Percentiles rank a stretch among this genome's conserved stretches.
phyloP scores from a whole-genome alignment of 2,888 invertebrate species.

The Xestia ashworthii region DNA sequence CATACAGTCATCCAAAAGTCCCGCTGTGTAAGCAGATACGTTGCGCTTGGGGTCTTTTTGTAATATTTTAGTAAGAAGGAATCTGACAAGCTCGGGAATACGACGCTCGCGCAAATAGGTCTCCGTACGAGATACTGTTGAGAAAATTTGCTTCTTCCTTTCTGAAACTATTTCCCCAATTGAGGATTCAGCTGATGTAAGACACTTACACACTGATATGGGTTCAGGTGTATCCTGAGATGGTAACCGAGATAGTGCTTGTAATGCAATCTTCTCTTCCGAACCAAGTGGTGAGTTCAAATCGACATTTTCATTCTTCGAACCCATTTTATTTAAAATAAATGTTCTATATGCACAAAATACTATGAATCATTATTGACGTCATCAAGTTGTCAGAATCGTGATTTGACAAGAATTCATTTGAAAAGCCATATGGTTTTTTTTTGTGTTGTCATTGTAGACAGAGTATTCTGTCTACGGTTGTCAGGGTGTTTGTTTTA shows the following conservation, averaged over 20 bases:
- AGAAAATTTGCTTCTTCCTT: constrained; percentile 77
- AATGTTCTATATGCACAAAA: neutral
- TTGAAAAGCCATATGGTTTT: too few relatives aligned
- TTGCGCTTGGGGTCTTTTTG: constrained; percentile 71
- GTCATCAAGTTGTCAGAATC: neutral
- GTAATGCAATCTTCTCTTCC: neutral
- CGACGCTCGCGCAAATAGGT: constrained; percentile 82
- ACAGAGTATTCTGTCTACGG: too few relatives aligned
- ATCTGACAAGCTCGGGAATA: constrained; percentile 84
- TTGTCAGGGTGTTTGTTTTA: too few relatives aligned
- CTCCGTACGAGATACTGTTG: constrained; percentile 81
- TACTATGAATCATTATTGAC: neutral
- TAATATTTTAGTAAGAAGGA: constrained; percentile 82
- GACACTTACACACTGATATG: constrained; percentile 78
- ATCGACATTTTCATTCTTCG: too few relatives aligned
- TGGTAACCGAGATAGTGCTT: constrained; percentile 34
- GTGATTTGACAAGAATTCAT: neutral
- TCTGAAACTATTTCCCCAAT: constrained; percentile 73
- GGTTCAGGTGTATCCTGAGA: constrained; percentile 50
- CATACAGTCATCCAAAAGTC: constrained; percentile 84
- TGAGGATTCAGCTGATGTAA: constrained; percentile 68
- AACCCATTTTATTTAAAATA: constrained; percentile 16
- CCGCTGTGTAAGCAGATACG: constrained; percentile 77
- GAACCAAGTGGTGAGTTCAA: neutral
- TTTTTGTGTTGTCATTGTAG: too few relatives aligned